These are phyloP conservation scores for Alces alces DNA, from an alignment of 2,113 vertebrate genomes.

Conservation along the genomic window DNA sequence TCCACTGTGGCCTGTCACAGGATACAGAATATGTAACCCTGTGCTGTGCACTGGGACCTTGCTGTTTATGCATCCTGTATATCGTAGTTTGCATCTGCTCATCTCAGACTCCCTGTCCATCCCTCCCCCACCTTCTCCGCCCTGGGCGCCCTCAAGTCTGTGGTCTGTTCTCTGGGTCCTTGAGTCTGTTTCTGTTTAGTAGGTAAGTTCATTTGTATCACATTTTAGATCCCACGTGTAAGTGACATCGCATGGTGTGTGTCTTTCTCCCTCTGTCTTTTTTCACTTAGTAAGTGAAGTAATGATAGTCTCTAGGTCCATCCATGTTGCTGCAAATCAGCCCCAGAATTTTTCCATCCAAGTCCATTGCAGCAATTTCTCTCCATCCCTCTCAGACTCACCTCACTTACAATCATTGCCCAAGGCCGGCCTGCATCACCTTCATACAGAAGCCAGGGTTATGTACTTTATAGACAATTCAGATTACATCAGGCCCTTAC, in stretches of 20 bases:
- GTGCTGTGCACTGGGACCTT: not conserved
- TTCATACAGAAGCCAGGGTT: not conserved
- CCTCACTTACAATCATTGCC: not conserved
- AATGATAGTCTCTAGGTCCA: not conserved
- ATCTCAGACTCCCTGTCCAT: not conserved
- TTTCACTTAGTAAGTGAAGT: not conserved
- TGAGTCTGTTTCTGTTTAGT: not conserved
- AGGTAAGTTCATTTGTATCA: not conserved
- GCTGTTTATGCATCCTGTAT: too few species aligned
- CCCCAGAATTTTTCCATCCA: fast-evolving
- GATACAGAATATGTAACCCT: not conserved
- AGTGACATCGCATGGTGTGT: not conserved
- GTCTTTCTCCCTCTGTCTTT: not conserved
- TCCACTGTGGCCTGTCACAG: not conserved
- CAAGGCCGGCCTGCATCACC: fast-evolving
- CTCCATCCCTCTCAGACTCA: not conserved
- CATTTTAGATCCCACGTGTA: not conserved
- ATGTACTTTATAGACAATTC: not conserved
- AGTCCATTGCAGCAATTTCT: fast-evolving
- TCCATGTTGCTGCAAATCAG: not conserved
- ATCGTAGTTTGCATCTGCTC: not conserved
- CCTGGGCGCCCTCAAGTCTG: not conserved
- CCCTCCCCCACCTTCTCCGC: not conserved
- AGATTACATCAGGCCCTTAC: not conserved
- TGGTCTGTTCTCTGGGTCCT: not conserved